Evolutionary conservation across 2,888 invertebrate genomes (phyloP).

Genomic region (Dryococelus australis): DNA sequence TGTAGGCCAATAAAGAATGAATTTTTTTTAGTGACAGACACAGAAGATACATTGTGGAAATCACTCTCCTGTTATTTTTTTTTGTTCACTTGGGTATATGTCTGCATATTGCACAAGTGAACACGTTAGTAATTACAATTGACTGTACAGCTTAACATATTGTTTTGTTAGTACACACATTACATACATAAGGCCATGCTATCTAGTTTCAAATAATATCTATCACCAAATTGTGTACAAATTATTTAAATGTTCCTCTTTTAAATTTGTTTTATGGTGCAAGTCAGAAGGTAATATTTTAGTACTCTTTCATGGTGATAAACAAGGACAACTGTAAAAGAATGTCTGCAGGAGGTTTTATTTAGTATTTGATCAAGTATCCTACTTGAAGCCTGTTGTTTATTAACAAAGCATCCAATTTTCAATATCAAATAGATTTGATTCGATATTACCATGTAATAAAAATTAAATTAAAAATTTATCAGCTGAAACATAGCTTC

Average conservation of each 20-base stretch:
- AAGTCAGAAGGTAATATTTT: background rate
- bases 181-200: background rate
- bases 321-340: too few relatives aligned
- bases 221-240: background rate
- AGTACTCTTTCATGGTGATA: background rate
- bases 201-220: background rate
- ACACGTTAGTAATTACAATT: background rate
- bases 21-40: background rate
- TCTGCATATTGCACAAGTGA: background rate
- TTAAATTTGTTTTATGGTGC: background rate
- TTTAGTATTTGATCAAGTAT: too few relatives aligned
- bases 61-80: background rate
- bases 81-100: background rate
- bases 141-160: constrained; percentile 9
- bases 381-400: too few relatives aligned
- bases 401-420: too few relatives aligned
- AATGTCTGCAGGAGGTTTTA: too few relatives aligned
- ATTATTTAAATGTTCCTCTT: too few relatives aligned
- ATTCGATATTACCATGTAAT: too few relatives aligned
- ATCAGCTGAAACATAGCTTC: too few relatives aligned
- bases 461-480: too few relatives aligned
- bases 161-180: background rate
- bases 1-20: background rate
- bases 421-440: too few relatives aligned
- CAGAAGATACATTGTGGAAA: background rate